phyloP scores from a whole-genome alignment of 2,888 invertebrate species.

The Drosophila helvetica region DNA sequence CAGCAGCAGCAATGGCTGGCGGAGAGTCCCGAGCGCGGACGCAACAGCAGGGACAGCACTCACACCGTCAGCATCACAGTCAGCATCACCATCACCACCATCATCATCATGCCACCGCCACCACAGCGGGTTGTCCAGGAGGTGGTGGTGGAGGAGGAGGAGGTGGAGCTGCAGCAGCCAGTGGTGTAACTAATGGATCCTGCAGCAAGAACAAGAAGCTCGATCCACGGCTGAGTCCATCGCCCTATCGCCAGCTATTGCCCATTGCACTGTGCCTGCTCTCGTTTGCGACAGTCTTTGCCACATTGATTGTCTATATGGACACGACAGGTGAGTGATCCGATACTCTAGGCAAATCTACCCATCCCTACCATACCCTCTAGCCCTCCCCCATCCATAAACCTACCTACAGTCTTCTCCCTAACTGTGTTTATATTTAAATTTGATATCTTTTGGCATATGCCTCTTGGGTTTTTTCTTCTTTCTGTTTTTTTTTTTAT shows the following conservation, averaged over 20 bases:
- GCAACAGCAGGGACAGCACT: slow-evolving; percentile 58
- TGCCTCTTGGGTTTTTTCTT: slow-evolving; percentile 58
- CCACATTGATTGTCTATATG: slow-evolving; percentile 91
- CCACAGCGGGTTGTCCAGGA: slow-evolving; percentile 35
- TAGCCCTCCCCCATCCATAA: neutral
- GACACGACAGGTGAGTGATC: slow-evolving; percentile 89
- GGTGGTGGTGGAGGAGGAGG: slow-evolving; percentile 43
- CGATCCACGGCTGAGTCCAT: slow-evolving; percentile 82
- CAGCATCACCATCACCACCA: slow-evolving; percentile 55
- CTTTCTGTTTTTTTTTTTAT: slow-evolving; percentile 31
- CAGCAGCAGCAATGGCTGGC: slow-evolving; percentile 10
- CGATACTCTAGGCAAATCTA: no score
- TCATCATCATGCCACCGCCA: slow-evolving; percentile 58
- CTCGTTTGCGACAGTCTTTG: slow-evolving; percentile 92
- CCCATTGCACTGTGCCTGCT: slow-evolving; percentile 90
- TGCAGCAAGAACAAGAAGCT: slow-evolving; percentile 83
- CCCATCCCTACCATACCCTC: neutral
- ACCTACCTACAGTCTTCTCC: neutral
- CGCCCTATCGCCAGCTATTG: slow-evolving; percentile 85
- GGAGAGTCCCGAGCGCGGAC: slow-evolving; percentile 51
- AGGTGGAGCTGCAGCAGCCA: slow-evolving; percentile 40
- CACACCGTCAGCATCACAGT: slow-evolving; percentile 57
- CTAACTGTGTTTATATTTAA: slow-evolving; percentile 41
- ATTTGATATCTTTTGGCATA: slow-evolving; percentile 76
- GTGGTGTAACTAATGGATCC: slow-evolving; percentile 54